Base-by-base conservation (phyloP, 2,888 invertebrate genomes). In the Tetragonula carbonaria region DNA sequence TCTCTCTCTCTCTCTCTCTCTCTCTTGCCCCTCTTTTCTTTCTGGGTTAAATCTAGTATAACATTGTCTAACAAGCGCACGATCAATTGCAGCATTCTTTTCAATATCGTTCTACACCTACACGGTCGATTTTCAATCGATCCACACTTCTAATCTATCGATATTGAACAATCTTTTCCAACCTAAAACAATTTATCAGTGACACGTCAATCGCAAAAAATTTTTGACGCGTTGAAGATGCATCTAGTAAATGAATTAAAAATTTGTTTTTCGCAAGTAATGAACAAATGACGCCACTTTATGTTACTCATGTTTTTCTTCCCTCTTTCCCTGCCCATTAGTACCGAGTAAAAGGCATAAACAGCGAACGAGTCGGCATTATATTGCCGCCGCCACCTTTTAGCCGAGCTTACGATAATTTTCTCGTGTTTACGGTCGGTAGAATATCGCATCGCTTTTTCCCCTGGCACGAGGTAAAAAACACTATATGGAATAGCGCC, bases 331-430 rank as follows among this genome's bases (percentile, higher is more conserved):
- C 45, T 45, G 45, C 45, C 38, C 72, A 21, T 62, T 74, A 66
- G 71, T 57, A 50, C 11, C 55, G 51, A 14, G 71, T 23, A 45
- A 51, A 38, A 70, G 55, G 72, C 68, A 77, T 86, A 82, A 87
- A 87, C 66, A 80, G 73, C 57, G 70, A 50, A 77, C 66, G 79
- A 77, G 63, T 78, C 80, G 82, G 85, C 73, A 75, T 85, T 88
- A 83, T 78, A 68, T 77, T 78, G 74, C 76, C 75, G 65, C 74
- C 72, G 81, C 84, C 80, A 87, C 85, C 89, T 88, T 84, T 88
- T 87, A 80, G 84, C 84, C 77, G 75, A 78, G 85, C 85, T 88
- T 82, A 87, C 88, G 87, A 91, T 91, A 88, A 91, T 91, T 91
- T 91, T 85, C 86, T 80, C 86, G 84, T 89, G 87, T 91, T 91